Base-by-base conservation (phyloP, 1,140 invertebrate genomes). In the Heliothis subflexa region DNA sequence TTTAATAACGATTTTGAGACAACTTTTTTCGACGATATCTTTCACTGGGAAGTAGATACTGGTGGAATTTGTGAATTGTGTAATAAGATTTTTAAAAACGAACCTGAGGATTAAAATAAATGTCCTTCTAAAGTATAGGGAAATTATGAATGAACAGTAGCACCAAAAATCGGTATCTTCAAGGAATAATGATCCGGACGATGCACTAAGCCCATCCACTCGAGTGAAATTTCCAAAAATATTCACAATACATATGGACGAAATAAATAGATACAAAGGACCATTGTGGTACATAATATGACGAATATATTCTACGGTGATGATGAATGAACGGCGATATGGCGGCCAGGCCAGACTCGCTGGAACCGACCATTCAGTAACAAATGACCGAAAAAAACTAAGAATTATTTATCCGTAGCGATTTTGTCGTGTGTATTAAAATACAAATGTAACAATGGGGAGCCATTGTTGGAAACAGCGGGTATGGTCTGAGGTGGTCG, bases 351-450 rank as follows among this genome's bases (percentile, higher is more conserved):
- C 80, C 89, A 91, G 90, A 91, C 90, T 62, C 80, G 83, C 82
- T 91, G 90, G 91, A 89, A 91, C 87, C 91, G 78, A 81, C 85
- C 86, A 90, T 92, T 91, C 88, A 90, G 72, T 84, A 88, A 91
- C 88, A 91, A 92, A 91, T 86, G 86, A 74, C 79, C 47, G n/a
- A 81, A 89, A 91, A 86, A 88, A 89, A 87, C 82, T 83, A 81
- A 82, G 83, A 85, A 89, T 93, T 91, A 93, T 92, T 92, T 92
- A 93, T 93, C 87, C 89, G 91, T 87, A 78, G 85, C 79, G 84
- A 86, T 87, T 86, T 84, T 83, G 85, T 89, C 83, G 84, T 89
- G 88, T 89, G 84, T 87, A 91, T 91, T 91, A 91, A 91, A 93
- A 91, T 91, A 93, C 64, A 52, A 68, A 68, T 25, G 64, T 68